Base-by-base conservation (phyloP, 2,113 vertebrate species). In the Tachuris rubrigastra region DNA sequence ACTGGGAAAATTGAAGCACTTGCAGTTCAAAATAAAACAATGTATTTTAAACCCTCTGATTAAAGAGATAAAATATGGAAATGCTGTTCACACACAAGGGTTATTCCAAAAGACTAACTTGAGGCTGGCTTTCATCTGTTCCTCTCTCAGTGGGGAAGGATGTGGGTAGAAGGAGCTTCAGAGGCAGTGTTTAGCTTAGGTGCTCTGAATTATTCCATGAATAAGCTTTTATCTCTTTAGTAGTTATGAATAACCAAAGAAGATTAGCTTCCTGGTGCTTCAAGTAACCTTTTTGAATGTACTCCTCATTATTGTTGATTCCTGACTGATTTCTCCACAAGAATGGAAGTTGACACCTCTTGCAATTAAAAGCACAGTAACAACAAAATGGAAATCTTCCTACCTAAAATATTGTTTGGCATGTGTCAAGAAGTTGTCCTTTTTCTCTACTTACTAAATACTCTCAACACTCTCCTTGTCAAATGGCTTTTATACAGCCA, bases 161-260 rank as follows among this genome's bases (percentile, higher is more conserved):
- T 56, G 30, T 87, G 47, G 39, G 50, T 67, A 75, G 72, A 91
- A 63, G 44, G 53, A 87, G 71, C 12, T 85, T 95, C 87, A 93
- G 82, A 90, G 50, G 35, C 20, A 56, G 14, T 23, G 14, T 76
- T 97, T 85, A 82, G 71, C 75, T 94, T 78, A 79, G 85, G 66
- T 96, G 85, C 71, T 90, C 78, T 93, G 78, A 90, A 69, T 85
- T 90, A 85, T 58, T 94, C 67, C 23, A 42, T 93, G 82, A 89
- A 62, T 85, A 74, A 83, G 85, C 74, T 93, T 95, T 90, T 87
- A 69, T 82, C 77, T 89, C 81, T 89, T 85, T 74, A 72, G 56
- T 93, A 56, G 69, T 89, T 93, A 82, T 31, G 44, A 93, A 81
- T 85, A 93, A 91, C 82, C 62, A 83, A 83, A 82, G 93, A 75